Base-by-base conservation (phyloP, 2,113 vertebrate species). In the Onychorhynchus coronatus region DNA sequence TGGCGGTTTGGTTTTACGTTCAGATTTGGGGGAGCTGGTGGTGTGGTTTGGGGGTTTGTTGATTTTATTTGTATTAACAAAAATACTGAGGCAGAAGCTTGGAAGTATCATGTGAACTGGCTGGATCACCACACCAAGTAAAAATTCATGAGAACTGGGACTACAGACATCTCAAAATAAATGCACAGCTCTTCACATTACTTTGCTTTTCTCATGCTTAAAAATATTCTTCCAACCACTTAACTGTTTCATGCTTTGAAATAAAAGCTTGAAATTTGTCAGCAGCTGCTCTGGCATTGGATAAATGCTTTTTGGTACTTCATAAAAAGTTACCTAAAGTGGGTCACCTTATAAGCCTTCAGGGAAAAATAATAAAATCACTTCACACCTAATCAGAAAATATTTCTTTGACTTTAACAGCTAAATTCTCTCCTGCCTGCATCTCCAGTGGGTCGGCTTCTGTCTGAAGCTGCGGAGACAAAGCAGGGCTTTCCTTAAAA, bases 201-300 rank as follows among this genome's bases (percentile, higher is more conserved):
- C 58, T 91, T 61, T 58, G 66, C 46, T 89, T 91, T 95, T 52
- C 81, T 91, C 46, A 42, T 70, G 85, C 72, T 95, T 82, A 55
- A 95, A 93, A 94, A 74, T 87, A 87, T 62, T 85, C 93, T 89
- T 89, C 71, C 71, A 91, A 79, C 74, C 66, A 62, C 90, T 95
- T 88, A 85, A 94, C 87, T 41, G 39, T 68, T 95, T 91, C 91
- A 88, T 91, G 85, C 77, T 91, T 95, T 94, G 71, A 93, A 95
- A 93, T 85, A 88, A 89, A 96, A 96, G 75, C 90, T 90, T 88
- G 93, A 96, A 94, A 97, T 96, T 96, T 97, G 91, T 95, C 94
- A 96, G 95, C 93, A 96, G 91, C 94, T 89, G 90, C 71, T 89
- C 78, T 89, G 85, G 85, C 89, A 79, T 82, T 82, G 90, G 81